Evolutionary conservation across 2,797 vertebrate genomes (phyloP).

Genomic region (Poeciliopsis gracilis): DNA sequence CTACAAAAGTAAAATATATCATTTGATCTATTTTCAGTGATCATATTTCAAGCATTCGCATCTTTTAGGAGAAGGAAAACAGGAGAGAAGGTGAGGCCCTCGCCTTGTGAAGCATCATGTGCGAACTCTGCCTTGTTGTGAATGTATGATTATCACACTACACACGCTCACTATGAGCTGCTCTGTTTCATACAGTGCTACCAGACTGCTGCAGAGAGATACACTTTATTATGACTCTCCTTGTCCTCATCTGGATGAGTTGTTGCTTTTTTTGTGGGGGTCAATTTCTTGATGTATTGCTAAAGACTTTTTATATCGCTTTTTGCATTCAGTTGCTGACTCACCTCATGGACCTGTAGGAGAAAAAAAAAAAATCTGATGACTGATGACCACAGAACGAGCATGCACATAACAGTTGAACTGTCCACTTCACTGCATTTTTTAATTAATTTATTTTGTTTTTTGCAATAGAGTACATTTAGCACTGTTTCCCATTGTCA

Average conservation of each 20-base stretch:
- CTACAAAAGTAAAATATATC: slow-evolving; percentile 17
- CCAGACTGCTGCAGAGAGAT: slow-evolving; percentile 62
- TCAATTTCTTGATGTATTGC: slow-evolving; percentile 35
- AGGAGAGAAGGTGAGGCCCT: slow-evolving; percentile 23
- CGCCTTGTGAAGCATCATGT: slow-evolving; percentile 30
- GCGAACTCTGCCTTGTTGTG: slow-evolving; percentile 76
- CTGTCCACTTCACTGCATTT: slow-evolving; percentile 80
- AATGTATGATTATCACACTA: slow-evolving; percentile 81
- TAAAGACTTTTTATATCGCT: slow-evolving; percentile 43
- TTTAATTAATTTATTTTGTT: slow-evolving; percentile 44
- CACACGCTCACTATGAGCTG: slow-evolving; percentile 54
- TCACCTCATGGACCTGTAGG: slow-evolving; percentile 34
- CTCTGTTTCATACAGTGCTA: slow-evolving; percentile 58
- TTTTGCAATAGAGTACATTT: slow-evolving; percentile 78
- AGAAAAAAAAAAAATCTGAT: slow-evolving; percentile 20
- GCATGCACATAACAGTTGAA: slow-evolving; percentile 73
- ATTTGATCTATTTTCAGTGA: slow-evolving; percentile 27
- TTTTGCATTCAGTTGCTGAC: slow-evolving; percentile 60
- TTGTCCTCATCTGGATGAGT: slow-evolving; percentile 47
- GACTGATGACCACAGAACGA: slow-evolving; percentile 49
- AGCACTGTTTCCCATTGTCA: slow-evolving; percentile 87
- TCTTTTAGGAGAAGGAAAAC: slow-evolving; percentile 29
- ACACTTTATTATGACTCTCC: slow-evolving; percentile 51
- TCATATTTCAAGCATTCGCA: slow-evolving; percentile 48
- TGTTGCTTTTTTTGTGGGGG: slow-evolving; percentile 33